Conservation (phyloP, 2,113 vertebrate genomes). For the Hippocampus mohnikei region DNA sequence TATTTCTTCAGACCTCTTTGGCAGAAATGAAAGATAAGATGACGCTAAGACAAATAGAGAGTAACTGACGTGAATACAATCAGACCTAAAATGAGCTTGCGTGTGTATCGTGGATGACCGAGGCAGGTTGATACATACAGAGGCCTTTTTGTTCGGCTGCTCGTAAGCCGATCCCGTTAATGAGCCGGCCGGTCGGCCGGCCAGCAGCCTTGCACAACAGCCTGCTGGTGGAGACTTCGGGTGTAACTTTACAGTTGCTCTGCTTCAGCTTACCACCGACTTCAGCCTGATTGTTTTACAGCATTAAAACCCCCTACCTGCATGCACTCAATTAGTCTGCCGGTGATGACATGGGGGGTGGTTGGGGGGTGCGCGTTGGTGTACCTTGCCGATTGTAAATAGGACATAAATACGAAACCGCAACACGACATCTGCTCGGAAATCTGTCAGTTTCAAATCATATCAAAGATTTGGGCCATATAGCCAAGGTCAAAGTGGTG, state of each 20-base stretch:
- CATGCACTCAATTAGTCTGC: constrained; percentile 15
- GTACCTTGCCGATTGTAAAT: no score
- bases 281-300: constrained; percentile 54
- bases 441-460: constrained; percentile 59
- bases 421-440: neutral
- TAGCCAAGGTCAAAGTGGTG: constrained; percentile 48
- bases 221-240: constrained; percentile 53
- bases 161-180: constrained; percentile 65
- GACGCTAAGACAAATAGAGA: neutral
- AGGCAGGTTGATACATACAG: constrained; percentile 28
- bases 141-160: constrained; percentile 50
- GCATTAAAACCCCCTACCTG: constrained; percentile 32
- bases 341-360: neutral
- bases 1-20: neutral
- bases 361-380: neutral
- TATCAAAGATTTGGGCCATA: constrained; percentile 37
- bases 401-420: neutral
- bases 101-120: neutral
- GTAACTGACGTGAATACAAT: neutral
- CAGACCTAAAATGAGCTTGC: neutral
- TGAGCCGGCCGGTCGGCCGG: constrained; percentile 54
- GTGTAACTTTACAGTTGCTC: constrained; percentile 61
- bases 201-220: constrained; percentile 52
- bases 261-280: constrained; percentile 52
- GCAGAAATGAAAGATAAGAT: neutral